Percentiles rank a stretch among this genome's conserved stretches.
These are phyloP conservation scores for Orchestes rusci DNA, from an alignment of 2,888 invertebrate species.

Conservation along the genomic window DNA sequence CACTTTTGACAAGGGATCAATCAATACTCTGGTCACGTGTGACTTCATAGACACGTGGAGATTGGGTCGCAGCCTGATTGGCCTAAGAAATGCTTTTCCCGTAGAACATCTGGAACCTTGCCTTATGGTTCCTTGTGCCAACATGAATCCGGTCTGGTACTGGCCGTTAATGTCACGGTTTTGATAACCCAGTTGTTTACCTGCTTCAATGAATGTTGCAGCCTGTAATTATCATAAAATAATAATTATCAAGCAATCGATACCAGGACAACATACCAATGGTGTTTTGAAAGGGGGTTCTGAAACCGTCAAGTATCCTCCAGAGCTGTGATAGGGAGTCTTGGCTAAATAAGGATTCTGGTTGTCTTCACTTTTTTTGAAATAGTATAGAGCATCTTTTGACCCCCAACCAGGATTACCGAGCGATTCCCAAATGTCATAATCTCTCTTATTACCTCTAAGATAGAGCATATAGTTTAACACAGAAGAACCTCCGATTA, in stretches of 20 bases:
- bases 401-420: slow-evolving; percentile 89
- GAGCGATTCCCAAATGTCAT: slow-evolving; percentile 79
- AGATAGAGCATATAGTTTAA: slow-evolving; percentile 90
- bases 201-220: slow-evolving; percentile 74
- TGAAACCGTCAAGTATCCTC: slow-evolving; percentile 75
- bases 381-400: slow-evolving; percentile 71
- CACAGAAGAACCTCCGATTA: slow-evolving; percentile 82
- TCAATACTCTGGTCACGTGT: slow-evolving; percentile 68
- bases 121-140: slow-evolving; percentile 73
- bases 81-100: slow-evolving; percentile 78
- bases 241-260: not conserved
- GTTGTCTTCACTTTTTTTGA: slow-evolving; percentile 89
- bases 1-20: slow-evolving; percentile 64
- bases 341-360: slow-evolving; percentile 74
- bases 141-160: slow-evolving; percentile 81
- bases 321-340: slow-evolving; percentile 72
- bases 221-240: slow-evolving; percentile 33
- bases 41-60: slow-evolving; percentile 78
- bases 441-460: slow-evolving; percentile 82
- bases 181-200: slow-evolving; percentile 61
- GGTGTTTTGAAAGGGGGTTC: slow-evolving; percentile 86
- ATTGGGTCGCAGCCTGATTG: slow-evolving; percentile 72
- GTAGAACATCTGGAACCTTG: slow-evolving; percentile 82
- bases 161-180: slow-evolving; percentile 85
- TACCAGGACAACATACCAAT: slow-evolving; percentile 44